Conservation (phyloP, 2,113 vertebrate genomes). For the Sterrhoptilus dennistouni region DNA sequence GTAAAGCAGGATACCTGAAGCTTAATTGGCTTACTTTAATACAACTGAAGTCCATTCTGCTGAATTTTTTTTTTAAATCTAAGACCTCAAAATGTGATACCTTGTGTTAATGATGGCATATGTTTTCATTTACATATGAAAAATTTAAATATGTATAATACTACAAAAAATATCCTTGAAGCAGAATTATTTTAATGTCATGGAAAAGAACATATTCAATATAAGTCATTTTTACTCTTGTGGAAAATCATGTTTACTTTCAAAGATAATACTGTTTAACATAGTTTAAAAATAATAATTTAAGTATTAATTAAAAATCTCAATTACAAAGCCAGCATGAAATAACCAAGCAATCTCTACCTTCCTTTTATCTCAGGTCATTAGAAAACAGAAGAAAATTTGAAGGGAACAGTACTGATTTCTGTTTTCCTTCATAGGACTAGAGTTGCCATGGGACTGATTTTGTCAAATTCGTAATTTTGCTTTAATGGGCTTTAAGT, state of each 20-base stretch:
- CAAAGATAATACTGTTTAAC: background rate
- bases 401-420: background rate
- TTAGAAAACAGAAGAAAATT: background rate
- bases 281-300: background rate
- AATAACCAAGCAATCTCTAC: background rate
- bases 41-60: background rate
- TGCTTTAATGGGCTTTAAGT: background rate
- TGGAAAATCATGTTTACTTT: background rate
- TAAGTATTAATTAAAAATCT: background rate
- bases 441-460: background rate
- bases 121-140: background rate
- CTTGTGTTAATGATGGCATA: background rate
- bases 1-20: background rate
- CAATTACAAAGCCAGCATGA: background rate
- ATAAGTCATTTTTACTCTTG: background rate
- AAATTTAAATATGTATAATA: background rate
- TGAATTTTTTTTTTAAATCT: background rate
- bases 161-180: background rate
- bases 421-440: background rate
- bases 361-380: background rate
- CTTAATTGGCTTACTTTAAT: background rate
- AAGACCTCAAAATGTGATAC: background rate
- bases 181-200: background rate
- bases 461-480: background rate
- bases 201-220: background rate